Evolutionary conservation across 2,113 vertebrate species (phyloP), one percentile per base, ranked within the genome.

Genomic region (Circaetus cinerascens): DNA sequence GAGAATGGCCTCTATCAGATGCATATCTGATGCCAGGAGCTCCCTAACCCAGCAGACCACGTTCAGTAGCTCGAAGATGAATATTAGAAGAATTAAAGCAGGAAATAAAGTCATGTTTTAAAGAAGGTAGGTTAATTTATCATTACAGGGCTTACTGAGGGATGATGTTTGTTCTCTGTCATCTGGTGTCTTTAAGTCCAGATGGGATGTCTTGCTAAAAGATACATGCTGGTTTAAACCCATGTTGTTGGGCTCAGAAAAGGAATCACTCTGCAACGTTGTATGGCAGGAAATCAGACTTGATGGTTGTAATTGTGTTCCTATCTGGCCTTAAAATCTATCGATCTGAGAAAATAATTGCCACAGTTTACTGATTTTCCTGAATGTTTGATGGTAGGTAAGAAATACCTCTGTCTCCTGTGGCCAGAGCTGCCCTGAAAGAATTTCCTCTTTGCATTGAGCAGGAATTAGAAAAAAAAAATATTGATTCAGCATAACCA

Each of bases 241-340:
- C 1, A 0, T 8, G 21, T 7, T 46, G 38, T 26, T 16, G 13
- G 53, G 53, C 81, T 86, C 41, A 23, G 81, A 34, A 16, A 45
- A 73, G 55, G 78, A 51, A 88, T 69, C 0, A 0, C 77, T 56
- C 11, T 0, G 69, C 1, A 11, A 71, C 26, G 8, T 5, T 8
- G 34, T 29, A 45, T 4, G 6, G 77, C 92, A 91, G 88, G 81
- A 90, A 79, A 93, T 60, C 62, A 55, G 86, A 22, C 40, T 41
- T 15, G 13, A 23, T 76, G 86, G 41, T 27, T 83, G 91, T 41
- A 64, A 79, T 60, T 85, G 56, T 57, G 68, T 3, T 91, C 73
- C 81, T 92, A 94, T 91, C 85, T 88, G 75, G 76, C 94, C 63
- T 94, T 51, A 38, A 94, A 95, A 88, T 90, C 82, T 93, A 92